Evolutionary conservation across 2,797 vertebrate species (phyloP).

Genomic region (Sciurus vulgaris): DNA sequence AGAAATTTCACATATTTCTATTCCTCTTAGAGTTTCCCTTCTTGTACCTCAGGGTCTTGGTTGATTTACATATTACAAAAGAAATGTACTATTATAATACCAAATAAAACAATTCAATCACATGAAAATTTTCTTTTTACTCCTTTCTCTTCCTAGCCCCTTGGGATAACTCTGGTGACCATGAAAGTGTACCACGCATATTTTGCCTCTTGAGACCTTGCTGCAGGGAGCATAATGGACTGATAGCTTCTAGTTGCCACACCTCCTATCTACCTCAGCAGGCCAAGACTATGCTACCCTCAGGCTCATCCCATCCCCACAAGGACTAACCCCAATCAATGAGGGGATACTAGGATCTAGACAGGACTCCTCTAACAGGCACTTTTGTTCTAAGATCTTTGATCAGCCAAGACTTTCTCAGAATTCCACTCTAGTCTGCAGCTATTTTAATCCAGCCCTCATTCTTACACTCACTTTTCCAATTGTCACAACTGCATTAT

Average conservation of each 20-base stretch:
- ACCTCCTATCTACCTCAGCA: not conserved
- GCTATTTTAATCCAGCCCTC: not conserved
- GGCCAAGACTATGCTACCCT: not conserved
- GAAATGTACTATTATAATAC: too few relatives aligned
- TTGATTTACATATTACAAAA: not conserved
- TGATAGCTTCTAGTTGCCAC: not conserved
- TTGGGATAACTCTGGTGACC: not conserved
- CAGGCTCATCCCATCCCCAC: not conserved
- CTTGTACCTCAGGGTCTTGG: too few relatives aligned
- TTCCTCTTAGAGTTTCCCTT: not conserved
- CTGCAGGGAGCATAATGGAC: not conserved
- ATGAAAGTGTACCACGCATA: not conserved
- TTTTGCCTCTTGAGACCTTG: not conserved
- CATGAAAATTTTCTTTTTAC: not conserved
- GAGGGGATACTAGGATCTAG: not conserved
- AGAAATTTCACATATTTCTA: not conserved
- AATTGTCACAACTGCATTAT: not conserved
- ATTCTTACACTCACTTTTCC: not conserved
- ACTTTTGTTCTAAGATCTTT: not conserved
- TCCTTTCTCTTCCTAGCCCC: not conserved
- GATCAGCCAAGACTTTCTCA: not conserved
- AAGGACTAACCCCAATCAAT: not conserved
- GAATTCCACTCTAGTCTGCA: not conserved
- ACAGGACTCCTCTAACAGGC: too few relatives aligned
- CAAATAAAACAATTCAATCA: not conserved